These are phyloP conservation scores for Crocodylus rhombifer DNA, from an alignment of 2,797 vertebrate genomes.

Conservation along the genomic window DNA sequence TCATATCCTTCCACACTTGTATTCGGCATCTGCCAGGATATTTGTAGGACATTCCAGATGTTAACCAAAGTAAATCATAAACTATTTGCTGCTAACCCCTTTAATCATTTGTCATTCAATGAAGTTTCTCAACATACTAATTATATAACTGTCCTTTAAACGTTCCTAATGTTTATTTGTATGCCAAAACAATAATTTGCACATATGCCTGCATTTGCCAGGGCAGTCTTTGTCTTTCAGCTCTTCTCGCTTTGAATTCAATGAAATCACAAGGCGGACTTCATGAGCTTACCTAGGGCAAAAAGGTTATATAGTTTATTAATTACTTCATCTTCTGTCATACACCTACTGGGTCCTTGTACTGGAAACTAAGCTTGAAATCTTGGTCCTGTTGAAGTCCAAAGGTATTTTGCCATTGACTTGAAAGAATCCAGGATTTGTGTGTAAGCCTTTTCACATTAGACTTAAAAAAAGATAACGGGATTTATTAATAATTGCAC, in stretches of 20 bases:
- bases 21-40: neutral
- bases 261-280: neutral
- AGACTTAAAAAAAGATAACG: neutral
- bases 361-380: neutral
- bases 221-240: constrained; percentile 49
- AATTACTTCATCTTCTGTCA: neutral
- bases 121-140: constrained; percentile 55
- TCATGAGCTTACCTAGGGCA: neutral
- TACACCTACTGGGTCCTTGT: neutral
- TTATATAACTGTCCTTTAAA: constrained; percentile 67
- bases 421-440: constrained; percentile 17
- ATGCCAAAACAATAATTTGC: constrained; percentile 62
- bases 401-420: neutral
- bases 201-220: constrained; percentile 50
- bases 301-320: neutral
- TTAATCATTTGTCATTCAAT: constrained; percentile 52
- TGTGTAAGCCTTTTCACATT: neutral
- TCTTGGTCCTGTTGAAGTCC: neutral
- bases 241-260: constrained; percentile 37
- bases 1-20: neutral
- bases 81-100: constrained; percentile 18
- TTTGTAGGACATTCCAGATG: constrained; percentile 7
- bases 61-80: neutral
- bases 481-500: neutral
- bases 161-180: constrained; percentile 40